A percentile compares a stretch with the other conserved stretches of the same genome.
Conservation (phyloP, 2,113 vertebrate genomes). For the Plecotus auritus region DNA sequence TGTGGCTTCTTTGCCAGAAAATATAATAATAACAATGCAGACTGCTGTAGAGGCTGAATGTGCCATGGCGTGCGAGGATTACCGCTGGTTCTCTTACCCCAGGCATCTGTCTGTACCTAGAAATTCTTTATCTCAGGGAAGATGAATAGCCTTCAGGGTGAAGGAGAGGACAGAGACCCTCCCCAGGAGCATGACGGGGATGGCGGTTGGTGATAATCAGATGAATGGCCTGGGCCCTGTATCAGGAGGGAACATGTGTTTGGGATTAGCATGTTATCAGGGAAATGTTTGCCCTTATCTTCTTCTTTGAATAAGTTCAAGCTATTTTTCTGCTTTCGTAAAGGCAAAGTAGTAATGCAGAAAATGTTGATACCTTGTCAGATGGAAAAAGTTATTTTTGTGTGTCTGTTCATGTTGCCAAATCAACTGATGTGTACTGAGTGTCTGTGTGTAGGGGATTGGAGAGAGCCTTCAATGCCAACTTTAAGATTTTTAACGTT, state of each 20-base stretch:
- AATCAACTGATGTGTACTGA: not conserved
- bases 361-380: not conserved
- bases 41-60: not conserved
- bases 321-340: not conserved
- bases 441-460: not conserved
- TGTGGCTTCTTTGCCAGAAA: not conserved
- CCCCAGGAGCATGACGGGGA: not conserved
- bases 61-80: not conserved
- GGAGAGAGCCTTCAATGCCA: not conserved
- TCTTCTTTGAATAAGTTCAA: slow-evolving; percentile 20
- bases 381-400: not conserved
- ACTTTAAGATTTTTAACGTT: not conserved
- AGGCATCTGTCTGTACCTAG: not conserved
- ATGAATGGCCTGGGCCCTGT: not conserved
- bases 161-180: slow-evolving; percentile 5
- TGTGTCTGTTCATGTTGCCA: not conserved
- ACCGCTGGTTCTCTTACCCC: not conserved
- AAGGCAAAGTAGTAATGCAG: not conserved
- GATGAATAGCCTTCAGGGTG: not conserved
- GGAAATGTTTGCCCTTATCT: slow-evolving; percentile 19
- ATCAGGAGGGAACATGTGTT: not conserved
- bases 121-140: slow-evolving; percentile 3
- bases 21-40: not conserved
- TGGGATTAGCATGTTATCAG: slow-evolving; percentile 11
- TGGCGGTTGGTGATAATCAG: not conserved